phyloP scores from a whole-genome alignment of 2,888 invertebrate genomes.

The Rhimphoctona megacephalus region DNA sequence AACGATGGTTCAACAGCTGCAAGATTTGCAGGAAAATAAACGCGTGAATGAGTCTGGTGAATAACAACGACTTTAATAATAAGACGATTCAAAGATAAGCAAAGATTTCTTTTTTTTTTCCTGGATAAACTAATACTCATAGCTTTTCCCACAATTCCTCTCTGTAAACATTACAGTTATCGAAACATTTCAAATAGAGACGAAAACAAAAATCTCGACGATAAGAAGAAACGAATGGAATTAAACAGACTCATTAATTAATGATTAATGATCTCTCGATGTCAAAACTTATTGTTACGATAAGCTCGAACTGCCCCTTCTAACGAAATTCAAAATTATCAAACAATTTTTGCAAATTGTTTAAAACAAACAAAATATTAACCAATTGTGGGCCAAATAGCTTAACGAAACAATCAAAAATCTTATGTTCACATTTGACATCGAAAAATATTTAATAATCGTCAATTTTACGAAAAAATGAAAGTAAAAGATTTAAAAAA shows the following conservation, averaged over 20 bases:
- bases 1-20: not conserved
- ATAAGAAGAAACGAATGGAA: constrained; percentile 16
- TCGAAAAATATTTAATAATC: not conserved
- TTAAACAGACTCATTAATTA: not conserved
- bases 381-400: not conserved
- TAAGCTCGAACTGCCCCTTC: not conserved
- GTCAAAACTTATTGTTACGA: constrained; percentile 1
- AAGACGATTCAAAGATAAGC: constrained; percentile 11
- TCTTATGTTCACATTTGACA: not conserved
- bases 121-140: constrained; percentile 12
- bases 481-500: not conserved
- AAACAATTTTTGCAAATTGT: not conserved
- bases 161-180: constrained; percentile 1
- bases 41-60: not conserved
- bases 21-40: constrained; percentile 6
- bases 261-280: not conserved
- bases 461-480: not conserved
- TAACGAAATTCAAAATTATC: not conserved
- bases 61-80: constrained; percentile 30
- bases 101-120: not conserved
- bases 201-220: not conserved
- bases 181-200: not conserved
- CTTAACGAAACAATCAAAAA: not conserved
- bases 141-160: not conserved
- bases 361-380: not conserved